Evolutionary conservation across 1,140 invertebrate genomes (phyloP).

Genomic region (Octopus sinensis): DNA sequence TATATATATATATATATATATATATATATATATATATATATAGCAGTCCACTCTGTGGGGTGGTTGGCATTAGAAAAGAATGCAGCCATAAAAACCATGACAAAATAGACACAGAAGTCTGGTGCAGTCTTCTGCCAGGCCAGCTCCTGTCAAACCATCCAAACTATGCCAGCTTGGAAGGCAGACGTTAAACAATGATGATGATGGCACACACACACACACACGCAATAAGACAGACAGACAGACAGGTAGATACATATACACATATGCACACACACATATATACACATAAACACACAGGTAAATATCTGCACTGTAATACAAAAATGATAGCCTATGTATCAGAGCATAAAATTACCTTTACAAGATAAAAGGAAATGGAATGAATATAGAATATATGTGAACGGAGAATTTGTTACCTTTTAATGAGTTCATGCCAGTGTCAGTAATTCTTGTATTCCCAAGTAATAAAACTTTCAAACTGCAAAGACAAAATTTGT

Average conservation of each 20-base stretch:
- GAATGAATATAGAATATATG: not conserved
- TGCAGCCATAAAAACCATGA: too few species aligned
- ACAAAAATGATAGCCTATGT: not conserved
- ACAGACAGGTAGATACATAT: not conserved
- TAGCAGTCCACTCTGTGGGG: too few species aligned
- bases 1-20: too few species aligned
- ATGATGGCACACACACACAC: not conserved
- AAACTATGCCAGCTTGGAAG: too few species aligned
- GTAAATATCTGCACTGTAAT: not conserved
- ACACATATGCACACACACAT: not conserved
- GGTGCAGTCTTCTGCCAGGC: too few species aligned
- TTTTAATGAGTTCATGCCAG: conserved; percentile 31
- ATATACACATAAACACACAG: not conserved
- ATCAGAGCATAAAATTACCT: not conserved
- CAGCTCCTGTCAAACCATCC: too few species aligned
- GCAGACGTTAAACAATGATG: too few species aligned
- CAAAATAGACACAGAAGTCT: too few species aligned
- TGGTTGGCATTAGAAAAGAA: too few species aligned
- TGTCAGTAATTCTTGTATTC: conserved; percentile 44
- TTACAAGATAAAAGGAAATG: not conserved
- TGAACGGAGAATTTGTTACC: conserved; percentile 16
- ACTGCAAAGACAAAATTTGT: conserved; percentile 26
- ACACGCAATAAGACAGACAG: not conserved
- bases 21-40: too few species aligned
- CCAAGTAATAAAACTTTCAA: conserved; percentile 34